Conservation (phyloP, 2,797 vertebrate genomes). For the Silurus lanzhouensis region DNA sequence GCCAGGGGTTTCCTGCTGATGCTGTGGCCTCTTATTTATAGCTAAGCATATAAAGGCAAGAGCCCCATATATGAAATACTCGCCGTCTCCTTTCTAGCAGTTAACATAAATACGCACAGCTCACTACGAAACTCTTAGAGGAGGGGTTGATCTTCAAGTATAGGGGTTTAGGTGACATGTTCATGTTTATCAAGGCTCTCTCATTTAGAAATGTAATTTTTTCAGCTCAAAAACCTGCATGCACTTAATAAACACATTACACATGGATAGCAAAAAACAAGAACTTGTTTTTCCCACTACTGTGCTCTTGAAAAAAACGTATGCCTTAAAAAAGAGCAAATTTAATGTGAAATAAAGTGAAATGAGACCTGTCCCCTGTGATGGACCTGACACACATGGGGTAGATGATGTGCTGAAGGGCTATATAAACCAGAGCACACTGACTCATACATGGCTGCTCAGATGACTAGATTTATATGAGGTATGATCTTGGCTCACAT, state of each 20-base stretch:
- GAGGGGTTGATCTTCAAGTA: conserved; percentile 31
- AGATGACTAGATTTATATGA: conserved; percentile 45
- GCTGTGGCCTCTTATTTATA: conserved; percentile 60
- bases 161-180: conserved; percentile 49
- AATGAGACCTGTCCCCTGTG: conserved; percentile 32
- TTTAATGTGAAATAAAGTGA: conserved; percentile 27
- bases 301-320: neutral
- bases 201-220: conserved; percentile 36
- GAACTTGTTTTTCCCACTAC: neutral
- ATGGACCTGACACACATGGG: conserved; percentile 31
- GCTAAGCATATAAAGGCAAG: conserved; percentile 34
- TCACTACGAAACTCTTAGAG: conserved; percentile 60
- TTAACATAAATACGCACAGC: conserved; percentile 54
- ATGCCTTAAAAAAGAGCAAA: neutral
- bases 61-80: conserved; percentile 61
- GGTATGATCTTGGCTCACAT: conserved; percentile 39
- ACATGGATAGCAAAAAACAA: neutral
- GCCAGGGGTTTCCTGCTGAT: conserved; percentile 46
- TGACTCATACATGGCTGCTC: conserved; percentile 36
- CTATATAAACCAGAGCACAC: conserved; percentile 39
- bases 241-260: neutral
- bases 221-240: neutral
- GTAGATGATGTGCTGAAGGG: conserved; percentile 39
- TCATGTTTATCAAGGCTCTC: conserved; percentile 47
- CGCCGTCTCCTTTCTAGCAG: conserved; percentile 56